Conservation (phyloP, 2,888 invertebrate genomes). For the Lissocephala sabroskyi region DNA sequence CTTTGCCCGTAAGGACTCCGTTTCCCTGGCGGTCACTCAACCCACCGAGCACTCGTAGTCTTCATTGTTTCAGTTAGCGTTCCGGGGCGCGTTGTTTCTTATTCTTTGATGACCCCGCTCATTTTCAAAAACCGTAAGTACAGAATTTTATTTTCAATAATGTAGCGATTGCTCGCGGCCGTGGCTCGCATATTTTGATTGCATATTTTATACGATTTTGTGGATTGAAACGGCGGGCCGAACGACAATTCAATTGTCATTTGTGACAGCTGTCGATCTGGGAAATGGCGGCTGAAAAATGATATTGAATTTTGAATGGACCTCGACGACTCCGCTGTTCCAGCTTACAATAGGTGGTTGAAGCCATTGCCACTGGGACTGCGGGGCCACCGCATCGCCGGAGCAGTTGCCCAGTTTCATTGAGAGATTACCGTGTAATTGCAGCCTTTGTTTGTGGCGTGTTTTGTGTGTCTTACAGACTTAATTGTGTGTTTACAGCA, state of each 20-base stretch:
- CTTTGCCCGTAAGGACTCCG: no score
- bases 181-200: slow-evolving; percentile 49
- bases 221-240: slow-evolving; percentile 5
- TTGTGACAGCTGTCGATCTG: slow-evolving; percentile 69
- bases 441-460: slow-evolving; percentile 41
- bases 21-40: no score
- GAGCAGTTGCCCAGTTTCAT: no score
- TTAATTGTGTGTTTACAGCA: slow-evolving; percentile 17
- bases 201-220: slow-evolving; percentile 46
- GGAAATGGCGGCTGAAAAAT: slow-evolving; percentile 56
- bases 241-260: slow-evolving; percentile 57
- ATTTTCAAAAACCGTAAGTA: slow-evolving; percentile 42
- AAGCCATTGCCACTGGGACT: slow-evolving; percentile 38
- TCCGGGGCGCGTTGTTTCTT: slow-evolving; percentile 44
- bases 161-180: slow-evolving; percentile 18
- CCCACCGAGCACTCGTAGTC: slow-evolving; percentile 23
- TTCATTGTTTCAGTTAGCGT: slow-evolving; percentile 59
- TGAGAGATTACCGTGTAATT: slow-evolving; percentile 50
- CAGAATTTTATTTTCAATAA: slow-evolving; percentile 16
- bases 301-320: not conserved
- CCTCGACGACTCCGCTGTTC: not conserved
- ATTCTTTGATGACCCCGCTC: slow-evolving; percentile 59
- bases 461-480: slow-evolving; percentile 55
- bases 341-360: slow-evolving; percentile 42
- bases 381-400: slow-evolving; percentile 5